Evolutionary conservation across 2,113 vertebrate species (phyloP).

Genomic region (Engraulis encrasicolus): DNA sequence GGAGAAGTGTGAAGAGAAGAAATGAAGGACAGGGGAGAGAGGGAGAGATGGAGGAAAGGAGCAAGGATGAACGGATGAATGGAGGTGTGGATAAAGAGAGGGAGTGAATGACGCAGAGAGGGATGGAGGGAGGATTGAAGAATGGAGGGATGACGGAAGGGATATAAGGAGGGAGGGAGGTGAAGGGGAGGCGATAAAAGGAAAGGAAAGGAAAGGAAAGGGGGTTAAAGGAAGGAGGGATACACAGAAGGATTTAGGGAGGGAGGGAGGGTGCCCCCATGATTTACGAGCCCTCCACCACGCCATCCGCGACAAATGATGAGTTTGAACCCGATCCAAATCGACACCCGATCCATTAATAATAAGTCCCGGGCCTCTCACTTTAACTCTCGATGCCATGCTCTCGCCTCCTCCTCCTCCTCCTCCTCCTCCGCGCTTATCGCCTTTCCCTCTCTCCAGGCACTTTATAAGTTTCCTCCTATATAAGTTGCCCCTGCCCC

Average conservation of each 20-base stretch:
- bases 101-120: too few relatives aligned
- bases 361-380: neutral
- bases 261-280: too few relatives aligned
- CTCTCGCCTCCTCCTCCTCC: neutral
- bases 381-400: too few relatives aligned
- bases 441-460: neutral
- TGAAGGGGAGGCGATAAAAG: too few relatives aligned
- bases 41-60: neutral
- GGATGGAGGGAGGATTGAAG: too few relatives aligned
- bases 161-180: neutral
- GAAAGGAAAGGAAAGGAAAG: neutral
- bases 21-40: too few relatives aligned
- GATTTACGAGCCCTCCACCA: neutral
- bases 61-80: neutral
- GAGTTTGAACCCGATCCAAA: slow-evolving; percentile 7
- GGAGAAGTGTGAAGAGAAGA: neutral
- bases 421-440: neutral
- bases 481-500: too few relatives aligned
- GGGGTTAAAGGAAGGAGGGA: neutral
- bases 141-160: too few relatives aligned
- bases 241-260: neutral
- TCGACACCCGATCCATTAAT: slow-evolving; percentile 1
- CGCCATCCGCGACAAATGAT: neutral
- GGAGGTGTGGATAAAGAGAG: neutral
- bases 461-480: neutral